Base-by-base conservation (phyloP, 2,113 vertebrate genomes). In the Asarcornis scutulata region DNA sequence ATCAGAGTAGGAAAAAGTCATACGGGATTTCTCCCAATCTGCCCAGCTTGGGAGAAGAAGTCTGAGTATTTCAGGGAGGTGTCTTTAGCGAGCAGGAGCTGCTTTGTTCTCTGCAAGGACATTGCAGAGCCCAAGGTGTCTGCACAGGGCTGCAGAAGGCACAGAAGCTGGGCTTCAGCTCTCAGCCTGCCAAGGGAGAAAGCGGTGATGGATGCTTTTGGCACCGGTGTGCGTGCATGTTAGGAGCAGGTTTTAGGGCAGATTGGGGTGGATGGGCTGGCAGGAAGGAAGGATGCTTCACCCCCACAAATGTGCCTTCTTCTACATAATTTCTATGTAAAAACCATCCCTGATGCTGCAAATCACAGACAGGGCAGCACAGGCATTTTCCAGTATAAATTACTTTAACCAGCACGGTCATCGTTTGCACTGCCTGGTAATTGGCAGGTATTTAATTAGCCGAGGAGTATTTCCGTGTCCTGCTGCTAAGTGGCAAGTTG, bases 371-470 rank as follows among this genome's bases (percentile, higher is more conserved):
- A 94, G 88, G 56, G n/a, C n/a, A 78, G 69, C 38, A 1, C 34
- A 83, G 75, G 34, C 15, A 5, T 88, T 83, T 83, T 62, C 76
- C 67, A 66, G 62, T 32, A 60, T 40, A 88, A 91, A 90, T 62
- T 94, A 58, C 73, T 90, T 81, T 80, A 92, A 31, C 88, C 83
- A 91, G 93, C 74, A 63, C 26, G 72, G 40, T 48, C 44, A 59
- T 86, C 14, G 0, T 26, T 78, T 52, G 56, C 56, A 44, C 83
- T 82, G 73, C 63, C 62, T 67, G 34, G 18, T 87, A 91, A 93
- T 84, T 94, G 94, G 63, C 90, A 96, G 67, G 73, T 91, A 77
- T 94, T 96, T 96, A 95, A 96, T 93, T 96, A 96, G 72, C 79
- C 59, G 76, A 69, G 71, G 71, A 75, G 77, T 78, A 75, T 73